Base-by-base conservation (phyloP, 1,140 invertebrate genomes). In the Aplysia californica region DNA sequence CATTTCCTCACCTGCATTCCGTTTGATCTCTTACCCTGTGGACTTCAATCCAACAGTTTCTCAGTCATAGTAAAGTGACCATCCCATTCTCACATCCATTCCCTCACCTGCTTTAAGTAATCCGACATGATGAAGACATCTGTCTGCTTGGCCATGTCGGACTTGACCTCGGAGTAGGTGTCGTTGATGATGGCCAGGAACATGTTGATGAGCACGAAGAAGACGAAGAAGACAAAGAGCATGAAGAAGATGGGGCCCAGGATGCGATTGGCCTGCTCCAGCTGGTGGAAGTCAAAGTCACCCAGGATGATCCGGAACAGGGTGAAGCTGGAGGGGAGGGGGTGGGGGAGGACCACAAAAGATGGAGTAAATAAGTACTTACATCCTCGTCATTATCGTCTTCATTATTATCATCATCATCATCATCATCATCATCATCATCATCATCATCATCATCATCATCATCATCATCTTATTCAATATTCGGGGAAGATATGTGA, bases 151-250 rank as follows among this genome's bases (percentile, higher is more conserved):
- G 92, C 91, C 78, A 94, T 92, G 85, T 95, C 94, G 4, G 91
- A 91, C 87, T 95, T 95, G 50, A 90, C 89, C 78, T 90, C 89
- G 31, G 87, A 85, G 84, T 89, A 90, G 44, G 88, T 95, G 85
- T 95, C 95, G 83, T 95, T 95, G 79, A 95, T 95, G 80, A 95
- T 95, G 72, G 95, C 95, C 86, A 96, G 86, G 87, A 95, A 95
- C 94, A 95, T 95, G 87, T 95, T 95, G 91, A 96, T 88, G 38
- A 96, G 87, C 33, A 95, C 93, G 83, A 95, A 95, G 90, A 95
- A 95, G 1, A 95, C 94, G 76, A 95, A 93, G 87, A 96, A 94
- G 26, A 95, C 94, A 79, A 94, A 96, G 18, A 92, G 91, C 21
- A 95, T 86, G 88, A 95, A 96, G 88, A 93, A 96, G 59, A 95